Percentiles rank a stretch among this genome's conserved stretches.
Evolutionary conservation across 2,113 vertebrate species (phyloP).

Genomic region (Leptobrachium leishanense): DNA sequence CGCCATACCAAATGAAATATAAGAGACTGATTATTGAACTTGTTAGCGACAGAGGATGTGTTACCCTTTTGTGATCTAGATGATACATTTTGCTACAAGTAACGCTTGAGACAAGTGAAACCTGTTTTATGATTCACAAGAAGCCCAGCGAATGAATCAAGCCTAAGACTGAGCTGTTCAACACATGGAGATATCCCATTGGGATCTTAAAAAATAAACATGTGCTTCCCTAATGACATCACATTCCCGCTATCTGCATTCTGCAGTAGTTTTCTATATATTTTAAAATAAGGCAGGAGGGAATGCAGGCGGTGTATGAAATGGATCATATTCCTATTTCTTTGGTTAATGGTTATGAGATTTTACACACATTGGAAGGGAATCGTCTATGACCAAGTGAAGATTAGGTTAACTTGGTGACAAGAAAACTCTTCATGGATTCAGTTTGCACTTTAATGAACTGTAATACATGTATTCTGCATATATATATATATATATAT

Average conservation of each 20-base stretch:
- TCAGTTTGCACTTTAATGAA: too few species aligned
- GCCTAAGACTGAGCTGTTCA: constrained; percentile 63
- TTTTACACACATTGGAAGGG: neutral
- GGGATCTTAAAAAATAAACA: constrained; percentile 82
- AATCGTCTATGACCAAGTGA: neutral
- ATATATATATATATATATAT: too few species aligned
- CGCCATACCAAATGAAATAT: constrained; percentile 65
- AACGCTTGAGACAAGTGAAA: constrained; percentile 68
- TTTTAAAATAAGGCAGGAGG: constrained; percentile 56
- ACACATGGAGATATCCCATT: constrained; percentile 70
- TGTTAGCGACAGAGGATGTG: constrained; percentile 63
- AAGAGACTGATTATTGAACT: constrained; percentile 71
- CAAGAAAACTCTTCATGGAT: neutral
- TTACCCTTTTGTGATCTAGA: constrained; percentile 71
- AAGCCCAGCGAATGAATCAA: constrained; percentile 74
- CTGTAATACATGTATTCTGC: too few species aligned
- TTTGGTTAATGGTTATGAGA: constrained; percentile 13
- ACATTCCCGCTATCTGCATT: constrained; percentile 61
- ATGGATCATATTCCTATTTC: constrained; percentile 34
- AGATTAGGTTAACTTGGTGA: neutral
- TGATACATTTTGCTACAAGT: constrained; percentile 68
- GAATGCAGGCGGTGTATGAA: constrained; percentile 51
- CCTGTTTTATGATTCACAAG: constrained; percentile 75
- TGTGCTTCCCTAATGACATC: constrained; percentile 65
- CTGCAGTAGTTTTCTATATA: constrained; percentile 50